Base-by-base conservation (phyloP, 2,888 invertebrate genomes). In the Exocentrus adspersus region DNA sequence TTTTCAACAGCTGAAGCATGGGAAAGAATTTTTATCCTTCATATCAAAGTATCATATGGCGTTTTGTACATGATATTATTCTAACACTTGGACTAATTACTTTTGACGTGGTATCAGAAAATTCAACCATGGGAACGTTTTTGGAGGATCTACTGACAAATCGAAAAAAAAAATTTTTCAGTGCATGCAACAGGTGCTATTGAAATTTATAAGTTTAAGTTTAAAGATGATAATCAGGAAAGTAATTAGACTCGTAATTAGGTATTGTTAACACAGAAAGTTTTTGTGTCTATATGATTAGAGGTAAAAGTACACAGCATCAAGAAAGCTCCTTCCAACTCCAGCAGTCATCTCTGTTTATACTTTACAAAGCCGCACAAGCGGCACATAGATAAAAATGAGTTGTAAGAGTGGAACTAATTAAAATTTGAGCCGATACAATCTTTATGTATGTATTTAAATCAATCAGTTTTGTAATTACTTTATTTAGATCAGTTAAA, bases 381-480 rank as follows among this genome's bases (percentile, higher is more conserved):
- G 48, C n/a, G 7, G 20, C 20, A 10, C 5, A 43, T 43, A 43
- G 19, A 19, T 10, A 43, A 20, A 14, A 24, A 24, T 3, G 7
- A 24, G 3, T 24, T 5, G 7, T 24, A 24, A 24, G 24, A 10
- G 12, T 28, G 9, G 14, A 28, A 14, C 12, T 20, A 32, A 46
- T 20, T 57, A 32, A 20, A 57, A 46, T 30, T 17, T 32, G 2
- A n/a, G 19, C 28, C 10, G 32, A 32, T 46, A 32, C 16, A n/a
- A 30, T 57, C 46, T 46, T 45, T 4, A n/a, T n/a, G n/a, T 46
- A 30, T 19, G 17, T 54, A 45, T 21, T 56, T n/a, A 32, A 54
- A 32, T 57, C 57, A 46, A 57, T 57, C 57, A 57, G 20, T 10
- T n/a, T 2, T 32, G 21, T 53, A 41, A 53, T 57, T 46, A 46